These are phyloP conservation scores for Chaenogobius annularis DNA, from an alignment of 2,113 vertebrate species.

Conservation along the genomic window DNA sequence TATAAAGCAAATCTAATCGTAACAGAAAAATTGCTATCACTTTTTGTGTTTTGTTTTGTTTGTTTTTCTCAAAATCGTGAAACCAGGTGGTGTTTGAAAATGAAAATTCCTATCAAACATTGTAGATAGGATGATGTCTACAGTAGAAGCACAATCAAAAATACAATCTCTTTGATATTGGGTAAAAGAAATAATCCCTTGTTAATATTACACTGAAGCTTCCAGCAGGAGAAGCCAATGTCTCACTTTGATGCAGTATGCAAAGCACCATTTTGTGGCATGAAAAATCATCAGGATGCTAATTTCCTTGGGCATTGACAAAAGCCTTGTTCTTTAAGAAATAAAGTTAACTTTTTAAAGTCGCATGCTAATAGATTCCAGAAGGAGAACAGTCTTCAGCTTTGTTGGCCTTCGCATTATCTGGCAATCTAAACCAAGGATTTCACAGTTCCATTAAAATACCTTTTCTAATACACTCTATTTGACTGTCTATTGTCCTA, in stretches of 20 bases:
- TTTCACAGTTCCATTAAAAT: background rate
- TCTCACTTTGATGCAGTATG: background rate
- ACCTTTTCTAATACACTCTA: too few relatives aligned
- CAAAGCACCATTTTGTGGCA: background rate
- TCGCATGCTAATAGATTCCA: too few relatives aligned
- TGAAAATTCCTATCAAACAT: too few relatives aligned
- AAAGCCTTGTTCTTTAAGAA: background rate
- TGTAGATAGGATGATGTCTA: too few relatives aligned
- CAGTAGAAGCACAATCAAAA: too few relatives aligned
- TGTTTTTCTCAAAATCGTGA: too few relatives aligned
- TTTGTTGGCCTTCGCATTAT: too few relatives aligned
- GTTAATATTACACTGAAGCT: background rate
- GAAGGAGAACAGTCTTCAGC: background rate
- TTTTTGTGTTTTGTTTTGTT: too few relatives aligned
- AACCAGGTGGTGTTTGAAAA: too few relatives aligned
- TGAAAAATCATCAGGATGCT: background rate
- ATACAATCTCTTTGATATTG: background rate
- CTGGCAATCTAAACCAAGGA: background rate
- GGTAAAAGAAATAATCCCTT: background rate
- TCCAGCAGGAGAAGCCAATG: background rate
- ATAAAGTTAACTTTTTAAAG: background rate
- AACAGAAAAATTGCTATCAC: too few relatives aligned
- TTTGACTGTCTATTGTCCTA: too few relatives aligned
- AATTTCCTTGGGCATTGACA: background rate
- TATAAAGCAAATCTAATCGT: too few relatives aligned